Percentiles rank a stretch among this genome's conserved stretches.
These are phyloP conservation scores for Andricus curvator DNA, from an alignment of 2,888 invertebrate genomes.

Conservation along the genomic window DNA sequence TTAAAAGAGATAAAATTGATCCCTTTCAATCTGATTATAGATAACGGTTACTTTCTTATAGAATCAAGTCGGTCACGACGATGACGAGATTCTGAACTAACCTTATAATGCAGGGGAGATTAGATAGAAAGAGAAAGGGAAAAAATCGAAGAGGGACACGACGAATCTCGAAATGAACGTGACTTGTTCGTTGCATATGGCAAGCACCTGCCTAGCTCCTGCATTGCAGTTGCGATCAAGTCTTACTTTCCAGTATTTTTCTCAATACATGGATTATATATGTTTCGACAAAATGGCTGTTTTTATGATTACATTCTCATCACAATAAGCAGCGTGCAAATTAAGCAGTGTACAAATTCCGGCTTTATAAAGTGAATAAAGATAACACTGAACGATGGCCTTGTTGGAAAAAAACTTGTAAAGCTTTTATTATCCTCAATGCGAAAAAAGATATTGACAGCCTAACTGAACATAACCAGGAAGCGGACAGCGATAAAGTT, in stretches of 20 bases:
- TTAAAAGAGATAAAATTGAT: not conserved
- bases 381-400: too few relatives aligned
- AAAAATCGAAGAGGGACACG: conserved; percentile 44
- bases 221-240: not conserved
- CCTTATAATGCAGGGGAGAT: conserved; percentile 48
- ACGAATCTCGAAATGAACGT: not conserved
- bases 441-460: too few relatives aligned
- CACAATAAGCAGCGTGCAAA: too few relatives aligned
- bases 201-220: conserved; percentile 45
- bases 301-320: too few relatives aligned
- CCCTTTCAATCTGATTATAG: not conserved
- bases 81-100: conserved; percentile 8
- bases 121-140: conserved; percentile 38
- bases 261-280: not conserved
- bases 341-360: too few relatives aligned
- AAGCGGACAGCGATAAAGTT: too few relatives aligned
- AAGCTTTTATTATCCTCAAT: too few relatives aligned
- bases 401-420: too few relatives aligned
- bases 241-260: not conserved
- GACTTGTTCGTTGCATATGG: conserved; percentile 42
- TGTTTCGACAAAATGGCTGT: too few relatives aligned
- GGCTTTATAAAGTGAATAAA: too few relatives aligned
- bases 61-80: not conserved
- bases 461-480: too few relatives aligned
- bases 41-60: not conserved